Percentiles rank a stretch among this genome's conserved stretches.
Conservation (phyloP, 1,140 invertebrate species). For the Yoshiicerus persimilis region DNA sequence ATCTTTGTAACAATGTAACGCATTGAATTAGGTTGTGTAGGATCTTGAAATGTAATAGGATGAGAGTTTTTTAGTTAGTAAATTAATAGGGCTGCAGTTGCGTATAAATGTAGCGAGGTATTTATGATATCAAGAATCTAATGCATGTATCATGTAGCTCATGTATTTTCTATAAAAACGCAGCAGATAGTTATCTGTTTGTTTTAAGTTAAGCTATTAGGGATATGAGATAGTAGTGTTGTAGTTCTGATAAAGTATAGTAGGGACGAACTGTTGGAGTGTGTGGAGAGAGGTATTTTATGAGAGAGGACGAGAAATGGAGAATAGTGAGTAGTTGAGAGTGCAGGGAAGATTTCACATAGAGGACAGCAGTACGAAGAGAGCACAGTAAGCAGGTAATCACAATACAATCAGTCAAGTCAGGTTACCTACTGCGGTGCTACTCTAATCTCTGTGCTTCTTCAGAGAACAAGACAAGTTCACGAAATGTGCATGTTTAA, state of each 20-base stretch:
- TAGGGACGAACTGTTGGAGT: neutral
- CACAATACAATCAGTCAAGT: constrained; percentile 9
- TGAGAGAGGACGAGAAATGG: no score
- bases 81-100: neutral
- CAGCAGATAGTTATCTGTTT: no score
- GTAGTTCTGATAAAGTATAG: neutral
- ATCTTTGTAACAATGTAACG: neutral
- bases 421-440: constrained; percentile 13
- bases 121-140: neutral
- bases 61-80: neutral
- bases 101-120: neutral
- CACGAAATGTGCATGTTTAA: constrained; percentile 17
- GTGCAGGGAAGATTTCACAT: neutral
- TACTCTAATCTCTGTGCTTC: neutral
- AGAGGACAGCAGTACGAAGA: neutral
- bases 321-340: neutral
- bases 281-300: neutral
- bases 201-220: neutral
- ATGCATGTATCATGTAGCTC: neutral
- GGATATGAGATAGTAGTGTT: neutral
- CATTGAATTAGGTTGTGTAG: neutral
- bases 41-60: neutral
- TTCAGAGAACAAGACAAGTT: neutral
- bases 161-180: neutral
- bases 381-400: neutral